Percentiles rank a stretch among this genome's conserved stretches.
Conservation (phyloP, 2,888 invertebrate species). For the Lissocephala sabroskyi region DNA sequence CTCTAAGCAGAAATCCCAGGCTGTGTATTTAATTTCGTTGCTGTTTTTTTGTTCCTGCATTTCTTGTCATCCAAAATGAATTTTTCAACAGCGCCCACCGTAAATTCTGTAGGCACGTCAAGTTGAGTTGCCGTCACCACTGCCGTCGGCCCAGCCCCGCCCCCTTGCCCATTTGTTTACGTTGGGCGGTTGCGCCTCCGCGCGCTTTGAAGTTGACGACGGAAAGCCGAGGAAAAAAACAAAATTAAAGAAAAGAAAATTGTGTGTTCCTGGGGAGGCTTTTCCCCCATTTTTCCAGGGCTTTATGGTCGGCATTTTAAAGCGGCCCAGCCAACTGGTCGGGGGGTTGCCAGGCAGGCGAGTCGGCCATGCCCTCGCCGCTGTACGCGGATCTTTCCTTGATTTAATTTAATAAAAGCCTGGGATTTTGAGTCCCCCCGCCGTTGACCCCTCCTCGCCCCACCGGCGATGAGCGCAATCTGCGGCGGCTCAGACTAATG, state of each 20-base stretch:
- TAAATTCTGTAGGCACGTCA: slow-evolving; percentile 2
- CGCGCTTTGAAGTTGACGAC: not conserved
- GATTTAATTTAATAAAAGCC: no score
- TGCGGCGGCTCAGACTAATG: no score
- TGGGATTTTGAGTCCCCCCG: no score
- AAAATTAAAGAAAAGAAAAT: not conserved
- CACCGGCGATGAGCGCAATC: no score
- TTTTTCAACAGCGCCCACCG: slow-evolving; percentile 1
- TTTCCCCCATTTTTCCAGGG: no score
- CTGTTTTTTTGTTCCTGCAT: not conserved
- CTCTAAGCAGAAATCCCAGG: no score
- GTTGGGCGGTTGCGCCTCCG: not conserved
- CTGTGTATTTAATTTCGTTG: no score
- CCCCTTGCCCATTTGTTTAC: not conserved
- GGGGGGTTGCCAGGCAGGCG: no score
- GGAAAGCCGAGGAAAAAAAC: not conserved
- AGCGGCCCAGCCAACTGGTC: not conserved
- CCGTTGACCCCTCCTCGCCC: no score
- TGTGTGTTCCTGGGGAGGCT: not conserved
- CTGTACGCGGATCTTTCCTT: no score
- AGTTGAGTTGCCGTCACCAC: not conserved
- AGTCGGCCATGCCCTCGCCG: no score
- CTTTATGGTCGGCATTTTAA: not conserved
- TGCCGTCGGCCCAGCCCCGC: no score
- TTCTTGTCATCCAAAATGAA: slow-evolving; percentile 3